Conservation (phyloP, 2,888 invertebrate species). For the Himalopsyche anomala region DNA sequence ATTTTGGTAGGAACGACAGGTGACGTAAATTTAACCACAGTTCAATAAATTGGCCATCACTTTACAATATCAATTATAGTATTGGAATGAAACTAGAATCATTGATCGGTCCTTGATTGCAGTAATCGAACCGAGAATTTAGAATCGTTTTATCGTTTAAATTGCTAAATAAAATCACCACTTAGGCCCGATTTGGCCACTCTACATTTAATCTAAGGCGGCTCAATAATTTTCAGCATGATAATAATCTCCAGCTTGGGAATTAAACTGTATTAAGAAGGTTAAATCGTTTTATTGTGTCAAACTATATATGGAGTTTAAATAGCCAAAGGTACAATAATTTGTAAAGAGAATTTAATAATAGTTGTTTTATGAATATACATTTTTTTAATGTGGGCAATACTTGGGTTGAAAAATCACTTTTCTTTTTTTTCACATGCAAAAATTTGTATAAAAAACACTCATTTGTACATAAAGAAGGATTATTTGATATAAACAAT, state of each 20-base stretch:
- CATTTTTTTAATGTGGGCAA: too few species aligned
- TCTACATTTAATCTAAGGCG: not conserved
- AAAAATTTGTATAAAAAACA: too few species aligned
- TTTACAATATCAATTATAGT: not conserved
- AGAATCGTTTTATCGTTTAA: not conserved
- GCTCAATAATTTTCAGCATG: not conserved
- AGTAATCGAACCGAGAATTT: not conserved
- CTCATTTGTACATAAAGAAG: too few species aligned
- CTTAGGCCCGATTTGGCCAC: not conserved
- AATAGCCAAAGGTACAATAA: too few species aligned
- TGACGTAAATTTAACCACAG: not conserved
- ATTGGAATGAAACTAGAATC: not conserved
- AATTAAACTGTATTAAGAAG: not conserved
- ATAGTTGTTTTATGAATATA: too few species aligned
- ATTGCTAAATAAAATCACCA: slow-evolving; percentile 9
- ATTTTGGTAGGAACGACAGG: slow-evolving; percentile 5
- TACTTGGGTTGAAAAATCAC: too few species aligned
- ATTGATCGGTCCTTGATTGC: not conserved
- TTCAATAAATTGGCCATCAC: not conserved
- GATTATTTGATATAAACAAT: too few species aligned
- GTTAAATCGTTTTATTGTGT: not conserved
- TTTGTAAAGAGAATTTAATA: too few species aligned
- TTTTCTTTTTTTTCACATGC: too few species aligned
- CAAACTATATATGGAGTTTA: not conserved
- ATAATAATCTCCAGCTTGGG: not conserved